phyloP scores from a whole-genome alignment of 2,888 invertebrate genomes.

The Elegia similella region DNA sequence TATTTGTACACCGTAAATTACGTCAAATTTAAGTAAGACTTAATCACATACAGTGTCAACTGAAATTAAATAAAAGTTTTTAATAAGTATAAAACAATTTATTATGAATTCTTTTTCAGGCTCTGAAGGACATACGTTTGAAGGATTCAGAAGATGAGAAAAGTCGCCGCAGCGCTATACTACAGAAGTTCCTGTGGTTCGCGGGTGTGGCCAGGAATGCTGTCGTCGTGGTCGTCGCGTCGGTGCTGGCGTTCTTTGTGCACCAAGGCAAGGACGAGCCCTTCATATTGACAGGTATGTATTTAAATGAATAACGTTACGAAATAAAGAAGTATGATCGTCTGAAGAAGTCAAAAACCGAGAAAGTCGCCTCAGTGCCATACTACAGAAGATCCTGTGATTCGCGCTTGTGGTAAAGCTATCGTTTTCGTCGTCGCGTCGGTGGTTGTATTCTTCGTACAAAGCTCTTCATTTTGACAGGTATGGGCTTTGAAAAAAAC shows the following conservation, averaged over 20 bases:
- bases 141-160: slow-evolving; percentile 54
- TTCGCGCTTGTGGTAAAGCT: slow-evolving; percentile 86
- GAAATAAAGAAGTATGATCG: too few relatives aligned
- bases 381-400: slow-evolving; percentile 79
- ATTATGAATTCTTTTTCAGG: slow-evolving; percentile 67
- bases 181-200: slow-evolving; percentile 82
- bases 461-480: slow-evolving; percentile 83
- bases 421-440: slow-evolving; percentile 84
- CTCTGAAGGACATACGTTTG: slow-evolving; percentile 79
- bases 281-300: slow-evolving; percentile 82
- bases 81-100: too few relatives aligned
- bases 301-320: neutral
- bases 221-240: slow-evolving; percentile 84
- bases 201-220: slow-evolving; percentile 86
- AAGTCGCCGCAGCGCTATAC: slow-evolving; percentile 41
- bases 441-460: slow-evolving; percentile 78
- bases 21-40: too few relatives aligned
- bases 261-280: slow-evolving; percentile 70
- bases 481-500: slow-evolving; percentile 45
- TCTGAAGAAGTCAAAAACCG: slow-evolving; percentile 50
- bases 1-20: too few relatives aligned
- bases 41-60: too few relatives aligned
- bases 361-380: slow-evolving; percentile 48
- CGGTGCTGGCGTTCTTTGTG: slow-evolving; percentile 80
- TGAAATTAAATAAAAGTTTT: too few relatives aligned